These are phyloP conservation scores for Eptatretus burgeri DNA, from an alignment of 2,113 vertebrate genomes.

Conservation along the genomic window DNA sequence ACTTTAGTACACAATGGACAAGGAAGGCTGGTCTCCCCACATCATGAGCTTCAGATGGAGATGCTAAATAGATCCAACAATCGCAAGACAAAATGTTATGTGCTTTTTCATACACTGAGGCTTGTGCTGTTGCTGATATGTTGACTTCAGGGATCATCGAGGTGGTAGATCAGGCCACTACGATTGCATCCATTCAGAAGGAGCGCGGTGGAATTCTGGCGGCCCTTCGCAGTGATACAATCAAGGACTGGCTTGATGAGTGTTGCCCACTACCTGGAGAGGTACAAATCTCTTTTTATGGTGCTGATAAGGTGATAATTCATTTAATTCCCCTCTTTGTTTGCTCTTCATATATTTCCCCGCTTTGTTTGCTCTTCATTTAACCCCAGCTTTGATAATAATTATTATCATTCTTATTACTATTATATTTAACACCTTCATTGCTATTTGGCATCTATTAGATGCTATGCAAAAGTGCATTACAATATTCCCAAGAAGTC, in stretches of 20 bases:
- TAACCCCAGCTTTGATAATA: too few species aligned
- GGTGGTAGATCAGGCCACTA: constrained; percentile 89
- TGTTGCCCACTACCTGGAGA: constrained; percentile 67
- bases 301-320: constrained; percentile 8
- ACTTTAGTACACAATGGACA: not conserved
- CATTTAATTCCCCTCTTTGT: not conserved
- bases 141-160: constrained; percentile 61
- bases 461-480: too few species aligned
- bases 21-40: not conserved
- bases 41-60: not conserved
- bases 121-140: not conserved
- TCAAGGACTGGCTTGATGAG: constrained; percentile 79
- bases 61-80: not conserved
- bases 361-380: too few species aligned
- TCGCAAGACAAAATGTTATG: not conserved
- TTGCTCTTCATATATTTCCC: not conserved
- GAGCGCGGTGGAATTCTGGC: constrained; percentile 84
- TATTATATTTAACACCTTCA: too few species aligned
- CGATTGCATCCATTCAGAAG: constrained; percentile 91
- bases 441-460: too few species aligned
- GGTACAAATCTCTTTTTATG: constrained; percentile 19
- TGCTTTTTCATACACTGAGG: not conserved
- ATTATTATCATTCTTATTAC: too few species aligned
- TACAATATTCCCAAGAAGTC: too few species aligned
- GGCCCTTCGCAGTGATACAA: constrained; percentile 77